Conservation (phyloP, 2,797 vertebrate species). For the Gobionotothen gibberifrons region DNA sequence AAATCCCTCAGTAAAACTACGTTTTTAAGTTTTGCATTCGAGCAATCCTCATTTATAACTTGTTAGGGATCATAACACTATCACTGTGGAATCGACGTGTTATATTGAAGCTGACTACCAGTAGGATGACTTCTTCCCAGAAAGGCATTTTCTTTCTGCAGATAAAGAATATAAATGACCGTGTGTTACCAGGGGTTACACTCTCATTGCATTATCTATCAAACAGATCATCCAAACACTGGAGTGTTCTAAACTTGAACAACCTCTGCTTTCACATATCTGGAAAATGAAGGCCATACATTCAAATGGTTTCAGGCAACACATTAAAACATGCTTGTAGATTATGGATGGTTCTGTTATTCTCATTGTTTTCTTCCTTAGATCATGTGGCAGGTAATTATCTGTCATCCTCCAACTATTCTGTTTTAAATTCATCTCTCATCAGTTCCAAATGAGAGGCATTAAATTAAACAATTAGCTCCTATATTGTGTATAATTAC, state of each 20-base stretch:
- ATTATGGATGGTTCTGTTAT: background rate
- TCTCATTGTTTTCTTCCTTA: conserved; percentile 7
- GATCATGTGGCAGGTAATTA: conserved; percentile 35
- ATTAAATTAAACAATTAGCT: conserved; percentile 59
- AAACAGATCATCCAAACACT: background rate
- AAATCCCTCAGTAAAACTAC: background rate
- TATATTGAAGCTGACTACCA: background rate
- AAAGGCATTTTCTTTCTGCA: background rate
- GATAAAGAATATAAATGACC: background rate
- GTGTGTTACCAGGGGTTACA: background rate
- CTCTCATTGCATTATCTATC: background rate
- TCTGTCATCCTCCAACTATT: conserved; percentile 47
- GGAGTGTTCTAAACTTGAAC: background rate
- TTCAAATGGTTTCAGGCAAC: background rate
- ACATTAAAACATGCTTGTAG: background rate
- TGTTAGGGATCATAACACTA: background rate
- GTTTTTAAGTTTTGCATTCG: background rate
- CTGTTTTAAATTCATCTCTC: conserved; percentile 36
- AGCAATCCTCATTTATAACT: background rate
- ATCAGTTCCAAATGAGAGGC: conserved; percentile 53
- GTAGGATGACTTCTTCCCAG: background rate
- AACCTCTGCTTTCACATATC: too few species aligned
- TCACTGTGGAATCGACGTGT: background rate
- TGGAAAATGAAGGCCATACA: background rate
- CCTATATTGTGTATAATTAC: conserved; percentile 57